phyloP scores from a whole-genome alignment of 2,113 vertebrate genomes.

The Platysternon megacephalum region DNA sequence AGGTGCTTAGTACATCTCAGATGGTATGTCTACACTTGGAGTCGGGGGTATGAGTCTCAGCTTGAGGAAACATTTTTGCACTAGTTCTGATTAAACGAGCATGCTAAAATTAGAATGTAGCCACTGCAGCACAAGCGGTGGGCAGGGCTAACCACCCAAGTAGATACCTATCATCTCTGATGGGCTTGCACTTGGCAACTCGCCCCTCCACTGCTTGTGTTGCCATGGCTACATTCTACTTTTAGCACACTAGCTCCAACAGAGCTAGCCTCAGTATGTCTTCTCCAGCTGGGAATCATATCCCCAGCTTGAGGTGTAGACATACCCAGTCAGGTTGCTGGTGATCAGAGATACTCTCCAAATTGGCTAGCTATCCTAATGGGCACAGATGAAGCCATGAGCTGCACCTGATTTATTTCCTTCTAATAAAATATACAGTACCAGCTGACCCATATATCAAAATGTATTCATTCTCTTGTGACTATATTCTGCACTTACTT shows the following conservation, averaged over 20 bases:
- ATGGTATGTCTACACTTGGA: neutral
- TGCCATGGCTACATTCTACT: neutral
- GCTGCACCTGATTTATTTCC: neutral
- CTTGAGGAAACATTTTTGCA: neutral
- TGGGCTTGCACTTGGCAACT: neutral
- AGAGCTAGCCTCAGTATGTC: neutral
- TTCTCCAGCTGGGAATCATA: neutral
- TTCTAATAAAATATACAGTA: neutral
- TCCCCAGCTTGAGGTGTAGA: neutral
- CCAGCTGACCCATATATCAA: constrained; percentile 1
- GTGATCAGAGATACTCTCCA: neutral
- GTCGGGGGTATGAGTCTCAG: neutral
- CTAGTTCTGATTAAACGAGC: neutral
- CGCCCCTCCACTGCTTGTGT: neutral
- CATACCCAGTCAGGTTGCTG: neutral
- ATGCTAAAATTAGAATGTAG: neutral
- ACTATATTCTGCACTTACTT: neutral
- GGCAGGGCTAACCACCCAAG: neutral
- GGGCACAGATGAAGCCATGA: neutral
- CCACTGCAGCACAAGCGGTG: neutral
- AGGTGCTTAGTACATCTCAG: neutral
- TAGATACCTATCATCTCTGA: neutral
- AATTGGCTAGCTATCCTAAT: neutral
- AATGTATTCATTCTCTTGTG: neutral
- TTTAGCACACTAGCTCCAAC: neutral